These are phyloP conservation scores for Monoplex corrugatus DNA, from an alignment of 2,888 invertebrate species.

Conservation along the genomic window DNA sequence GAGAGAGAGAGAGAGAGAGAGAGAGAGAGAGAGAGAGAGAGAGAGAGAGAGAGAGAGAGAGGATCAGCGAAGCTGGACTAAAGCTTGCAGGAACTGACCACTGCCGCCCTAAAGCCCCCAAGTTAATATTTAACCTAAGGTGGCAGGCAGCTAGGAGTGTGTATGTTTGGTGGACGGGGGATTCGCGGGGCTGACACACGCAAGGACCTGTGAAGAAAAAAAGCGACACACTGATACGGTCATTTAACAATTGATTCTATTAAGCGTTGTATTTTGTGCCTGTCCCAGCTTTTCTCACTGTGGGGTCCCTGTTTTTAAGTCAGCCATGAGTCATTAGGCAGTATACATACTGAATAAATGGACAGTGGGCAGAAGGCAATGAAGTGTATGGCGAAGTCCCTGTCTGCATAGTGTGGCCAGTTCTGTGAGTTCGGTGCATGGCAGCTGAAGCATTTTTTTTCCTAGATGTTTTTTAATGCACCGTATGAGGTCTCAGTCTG, in stretches of 20 bases:
- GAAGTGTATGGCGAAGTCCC: no score
- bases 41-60: slow-evolving; percentile 2
- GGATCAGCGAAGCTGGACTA: not conserved
- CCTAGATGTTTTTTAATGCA: no score
- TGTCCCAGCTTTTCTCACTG: not conserved
- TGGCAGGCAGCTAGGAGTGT: slow-evolving; percentile 16
- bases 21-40: not conserved
- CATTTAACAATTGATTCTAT: slow-evolving; percentile 40
- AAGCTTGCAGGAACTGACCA: not conserved
- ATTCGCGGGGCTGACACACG: not conserved
- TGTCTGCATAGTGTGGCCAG: no score
- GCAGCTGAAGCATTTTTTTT: no score
- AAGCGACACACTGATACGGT: not conserved
- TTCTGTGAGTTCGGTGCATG: no score
- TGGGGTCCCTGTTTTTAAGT: not conserved
- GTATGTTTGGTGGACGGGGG: slow-evolving; percentile 33
- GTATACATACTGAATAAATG: slow-evolving; percentile 18
- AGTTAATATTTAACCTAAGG: not conserved
- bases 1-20: not conserved
- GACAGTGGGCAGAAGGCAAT: not conserved
- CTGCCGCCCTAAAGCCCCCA: not conserved
- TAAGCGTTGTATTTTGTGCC: not conserved
- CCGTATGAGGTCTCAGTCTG: no score
- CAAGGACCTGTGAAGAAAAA: not conserved
- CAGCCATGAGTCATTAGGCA: not conserved